phyloP scores from a whole-genome alignment of 2,797 vertebrate species.

The Anguilla obscura region DNA sequence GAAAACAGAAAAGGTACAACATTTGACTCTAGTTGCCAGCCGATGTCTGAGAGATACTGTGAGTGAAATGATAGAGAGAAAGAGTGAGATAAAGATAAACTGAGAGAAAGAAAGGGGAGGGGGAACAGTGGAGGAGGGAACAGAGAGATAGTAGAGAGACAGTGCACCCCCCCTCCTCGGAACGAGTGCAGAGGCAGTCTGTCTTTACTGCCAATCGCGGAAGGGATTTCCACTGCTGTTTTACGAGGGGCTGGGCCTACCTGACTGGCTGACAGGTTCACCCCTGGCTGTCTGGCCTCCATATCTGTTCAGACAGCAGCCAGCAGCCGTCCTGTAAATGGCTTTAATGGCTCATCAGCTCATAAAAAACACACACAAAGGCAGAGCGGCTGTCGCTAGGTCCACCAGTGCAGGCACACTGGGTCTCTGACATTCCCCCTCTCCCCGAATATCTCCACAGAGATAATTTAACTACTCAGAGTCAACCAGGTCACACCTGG shows the following conservation, averaged over 20 bases:
- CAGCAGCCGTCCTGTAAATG: slow-evolving; percentile 41
- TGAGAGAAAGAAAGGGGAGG: background rate
- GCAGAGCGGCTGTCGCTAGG: slow-evolving; percentile 23
- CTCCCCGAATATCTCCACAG: slow-evolving; percentile 3
- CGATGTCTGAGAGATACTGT: background rate
- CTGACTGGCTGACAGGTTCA: slow-evolving; percentile 31
- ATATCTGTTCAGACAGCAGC: slow-evolving; percentile 22
- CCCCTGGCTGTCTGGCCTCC: slow-evolving; percentile 16
- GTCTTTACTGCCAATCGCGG: background rate
- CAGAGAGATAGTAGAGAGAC: background rate
- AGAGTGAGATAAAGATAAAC: background rate
- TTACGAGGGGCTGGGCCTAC: slow-evolving; percentile 20
- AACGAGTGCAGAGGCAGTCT: background rate
- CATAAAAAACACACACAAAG: slow-evolving; percentile 34
- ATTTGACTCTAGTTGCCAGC: background rate
- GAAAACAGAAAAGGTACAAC: background rate
- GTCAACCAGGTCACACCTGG: slow-evolving; percentile 29
- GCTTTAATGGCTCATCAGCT: slow-evolving; percentile 49
- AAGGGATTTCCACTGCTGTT: slow-evolving; percentile 13
- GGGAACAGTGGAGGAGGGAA: background rate
- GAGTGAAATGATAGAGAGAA: background rate
- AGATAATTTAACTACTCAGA: slow-evolving; percentile 27
- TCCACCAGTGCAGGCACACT: slow-evolving; percentile 1
- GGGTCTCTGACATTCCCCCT: background rate
- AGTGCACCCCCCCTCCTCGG: background rate